Base-by-base conservation (phyloP, 2,888 invertebrate species). In the Apodemia zela region DNA sequence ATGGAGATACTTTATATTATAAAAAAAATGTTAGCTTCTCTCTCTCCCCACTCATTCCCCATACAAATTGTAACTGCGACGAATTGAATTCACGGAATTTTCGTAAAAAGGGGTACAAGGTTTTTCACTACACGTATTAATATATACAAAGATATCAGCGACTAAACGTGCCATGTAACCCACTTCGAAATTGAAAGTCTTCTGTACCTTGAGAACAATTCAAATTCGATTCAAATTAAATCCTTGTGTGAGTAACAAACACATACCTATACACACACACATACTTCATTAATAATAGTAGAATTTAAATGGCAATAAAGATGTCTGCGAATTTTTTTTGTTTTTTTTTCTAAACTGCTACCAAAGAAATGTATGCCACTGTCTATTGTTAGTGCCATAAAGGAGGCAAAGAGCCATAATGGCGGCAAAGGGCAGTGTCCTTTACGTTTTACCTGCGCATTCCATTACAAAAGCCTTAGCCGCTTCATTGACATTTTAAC, bases 401-500 rank as follows among this genome's bases (percentile, higher is more conserved):
- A 66, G 3, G 54, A 54, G 62, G 61, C 63, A 45, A 64, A 65
- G 64, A n/a, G n/a, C n/a, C n/a, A n/a, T n/a, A n/a, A n/a, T n/a
- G n/a, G n/a, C n/a, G n/a, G 61, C 63, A 45, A 64, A 65, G 64
- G 63, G 58, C 63, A 65, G 21, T 66, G 63, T 63, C 65, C 65
- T 68, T 68, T 68, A 61, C 65, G 25, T 59, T 64, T 65, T 68
- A 69, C 67, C 66, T 70, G 66, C 42, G 21, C 49, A 60, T 60
- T 62, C 58, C 25, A 47, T 54, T 10, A 25, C 51, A 54, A 54
- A 54, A 54, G 6, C 51, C 13, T 62, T 59, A 57, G 21, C 51
- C 13, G 13, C 13, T 38, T 25, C 29, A 49, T 57, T n/a, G 10
- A 59, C 58, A 57, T 62, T 21, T 51, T 51, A 51, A 51, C 51